Evolutionary conservation across 2,888 invertebrate species (phyloP).

Genomic region (Zelleria hepariella): DNA sequence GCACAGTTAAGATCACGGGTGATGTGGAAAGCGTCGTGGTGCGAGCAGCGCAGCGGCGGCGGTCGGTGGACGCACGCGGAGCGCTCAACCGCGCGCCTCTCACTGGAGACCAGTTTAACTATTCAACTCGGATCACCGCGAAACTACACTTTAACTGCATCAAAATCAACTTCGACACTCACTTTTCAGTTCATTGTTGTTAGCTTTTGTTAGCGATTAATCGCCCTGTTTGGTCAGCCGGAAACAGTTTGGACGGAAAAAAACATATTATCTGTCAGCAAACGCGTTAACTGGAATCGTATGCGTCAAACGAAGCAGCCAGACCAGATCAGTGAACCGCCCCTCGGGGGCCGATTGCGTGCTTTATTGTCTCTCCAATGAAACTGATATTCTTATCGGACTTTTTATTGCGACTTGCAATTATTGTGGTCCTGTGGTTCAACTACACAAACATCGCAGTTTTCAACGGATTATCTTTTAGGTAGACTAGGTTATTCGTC

Average conservation of each 20-base stretch:
- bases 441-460: background rate
- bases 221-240: background rate
- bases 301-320: too few relatives aligned
- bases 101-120: constrained; percentile 29
- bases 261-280: too few relatives aligned
- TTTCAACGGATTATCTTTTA: background rate
- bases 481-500: background rate
- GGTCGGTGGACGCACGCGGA: constrained; percentile 44
- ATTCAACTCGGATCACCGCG: background rate
- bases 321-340: background rate
- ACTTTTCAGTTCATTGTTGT: background rate
- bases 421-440: background rate
- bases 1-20: background rate
- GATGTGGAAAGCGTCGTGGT: constrained; percentile 17
- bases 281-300: background rate
- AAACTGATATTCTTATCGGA: background rate
- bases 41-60: constrained; percentile 20
- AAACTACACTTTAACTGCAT: background rate
- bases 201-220: background rate
- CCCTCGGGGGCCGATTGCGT: background rate
- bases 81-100: constrained; percentile 54
- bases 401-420: background rate
- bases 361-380: background rate
- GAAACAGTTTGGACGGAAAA: background rate
- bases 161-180: background rate